Conservation (phyloP, 1,140 invertebrate species). For the Macrosteles quadrilineatus region DNA sequence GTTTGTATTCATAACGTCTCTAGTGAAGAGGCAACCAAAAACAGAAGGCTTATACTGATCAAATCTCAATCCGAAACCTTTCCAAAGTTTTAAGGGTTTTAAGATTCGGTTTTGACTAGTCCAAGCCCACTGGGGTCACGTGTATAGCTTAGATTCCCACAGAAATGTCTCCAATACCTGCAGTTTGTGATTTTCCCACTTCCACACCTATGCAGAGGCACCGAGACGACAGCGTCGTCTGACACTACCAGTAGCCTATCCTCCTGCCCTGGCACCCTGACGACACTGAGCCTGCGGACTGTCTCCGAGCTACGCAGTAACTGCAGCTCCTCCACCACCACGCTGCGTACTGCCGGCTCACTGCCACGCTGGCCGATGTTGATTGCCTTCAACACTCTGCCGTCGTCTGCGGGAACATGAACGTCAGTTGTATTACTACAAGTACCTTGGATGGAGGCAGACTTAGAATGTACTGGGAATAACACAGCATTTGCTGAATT, state of each 20-base stretch:
- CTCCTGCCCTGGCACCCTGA: slow-evolving; percentile 53
- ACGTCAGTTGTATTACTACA: slow-evolving; percentile 27
- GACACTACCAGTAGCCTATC: slow-evolving; percentile 88
- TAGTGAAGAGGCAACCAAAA: too few relatives aligned
- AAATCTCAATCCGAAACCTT: too few relatives aligned
- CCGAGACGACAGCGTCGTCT: slow-evolving; percentile 79
- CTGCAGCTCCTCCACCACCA: slow-evolving; percentile 84
- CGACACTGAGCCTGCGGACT: slow-evolving; percentile 72
- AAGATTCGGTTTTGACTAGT: too few relatives aligned
- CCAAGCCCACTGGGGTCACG: too few relatives aligned
- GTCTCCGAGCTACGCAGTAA: slow-evolving; percentile 67
- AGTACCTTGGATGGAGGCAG: background rate
- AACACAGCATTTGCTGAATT: too few relatives aligned
- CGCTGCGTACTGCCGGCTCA: slow-evolving; percentile 50
- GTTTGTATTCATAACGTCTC: too few relatives aligned
- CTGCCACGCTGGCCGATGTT: slow-evolving; percentile 67
- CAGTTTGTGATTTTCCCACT: slow-evolving; percentile 60
- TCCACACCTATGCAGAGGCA: slow-evolving; percentile 85
- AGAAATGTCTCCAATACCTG: too few relatives aligned
- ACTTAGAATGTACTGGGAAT: background rate
- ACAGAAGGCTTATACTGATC: too few relatives aligned
- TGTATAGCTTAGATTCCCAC: too few relatives aligned
- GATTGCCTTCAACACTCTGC: slow-evolving; percentile 88
- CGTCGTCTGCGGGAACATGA: slow-evolving; percentile 67
- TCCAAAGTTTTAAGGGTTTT: too few relatives aligned